Evolutionary conservation across 2,888 invertebrate genomes (phyloP), one percentile per base, ranked within the genome.

Genomic region (Entomobrya proxima): DNA sequence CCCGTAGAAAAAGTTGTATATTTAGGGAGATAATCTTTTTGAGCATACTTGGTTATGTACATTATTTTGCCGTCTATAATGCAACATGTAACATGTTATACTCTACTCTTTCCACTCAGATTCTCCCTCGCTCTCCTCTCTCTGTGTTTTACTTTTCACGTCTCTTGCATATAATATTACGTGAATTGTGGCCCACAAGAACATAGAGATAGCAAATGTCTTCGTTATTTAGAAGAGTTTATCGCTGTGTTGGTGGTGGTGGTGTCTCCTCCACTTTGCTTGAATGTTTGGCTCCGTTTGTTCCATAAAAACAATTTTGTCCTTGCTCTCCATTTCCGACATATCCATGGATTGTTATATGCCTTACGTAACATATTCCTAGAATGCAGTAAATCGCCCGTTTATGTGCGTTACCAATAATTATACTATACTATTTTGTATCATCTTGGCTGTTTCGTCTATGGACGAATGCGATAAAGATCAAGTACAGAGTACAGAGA

Each of bases 291-390:
- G 67, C 69, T 69, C 44, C 69, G 69, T 32, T 78, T 72, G 78
- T 61, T 78, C 79, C 55, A 85, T 78, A 85, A 86, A 86, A 86
- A 86, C 84, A 86, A 84, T 32, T 84, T 83, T 84, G 86, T 79
- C 86, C 86, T 86, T 86, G 86, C 80, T 86, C 86, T 84, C 86
- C 79, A 86, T 86, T 86, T 82, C 86, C 86, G 75, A 79, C 77
- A 86, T 74, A 86, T 74, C 61, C 86, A 58, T 78, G 72, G 35
- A 74, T 79, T 82, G 50, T 81, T 69, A 50, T 69, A 30, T 80
- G 40, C 30, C 69, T 61, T 27, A 52, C 32, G 21, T 74, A 74
- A 74, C 50, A 74, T 74, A 74, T 74, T n/a, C n/a, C n/a, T n/a
- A n/a, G 74, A 35, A 76, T 76, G 76, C 58, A 76, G n/a, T 24